Conservation (phyloP, 2,113 vertebrate genomes). For the Verasper variegatus region DNA sequence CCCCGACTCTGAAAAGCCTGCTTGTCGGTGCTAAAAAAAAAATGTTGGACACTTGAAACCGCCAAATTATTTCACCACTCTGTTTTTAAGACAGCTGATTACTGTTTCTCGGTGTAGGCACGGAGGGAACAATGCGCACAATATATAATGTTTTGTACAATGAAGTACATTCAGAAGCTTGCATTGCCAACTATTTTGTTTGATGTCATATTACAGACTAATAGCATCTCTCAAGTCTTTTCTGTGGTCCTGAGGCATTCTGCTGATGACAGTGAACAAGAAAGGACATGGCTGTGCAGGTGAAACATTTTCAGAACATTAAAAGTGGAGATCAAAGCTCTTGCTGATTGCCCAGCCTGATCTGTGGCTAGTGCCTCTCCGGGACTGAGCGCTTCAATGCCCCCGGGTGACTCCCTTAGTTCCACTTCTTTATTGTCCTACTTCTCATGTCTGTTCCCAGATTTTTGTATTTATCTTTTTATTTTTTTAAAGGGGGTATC, state of each 20-base stretch:
- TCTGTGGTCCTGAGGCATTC: slow-evolving; percentile 15
- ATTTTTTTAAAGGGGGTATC: background rate
- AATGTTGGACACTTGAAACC: slow-evolving; percentile 47
- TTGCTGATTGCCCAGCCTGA: slow-evolving; percentile 41
- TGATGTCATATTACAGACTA: slow-evolving; percentile 10
- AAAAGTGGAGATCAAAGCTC: slow-evolving; percentile 74
- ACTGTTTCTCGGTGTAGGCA: slow-evolving; percentile 11
- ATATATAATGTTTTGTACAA: background rate
- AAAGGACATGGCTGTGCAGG: slow-evolving; percentile 63
- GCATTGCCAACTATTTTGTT: background rate
- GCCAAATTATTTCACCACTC: slow-evolving; percentile 45
- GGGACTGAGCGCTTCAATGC: slow-evolving; percentile 55
- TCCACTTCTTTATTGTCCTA: slow-evolving; percentile 57
- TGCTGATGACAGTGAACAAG: slow-evolving; percentile 40
- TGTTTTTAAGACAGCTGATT: slow-evolving; percentile 42
- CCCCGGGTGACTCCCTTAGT: slow-evolving; percentile 57
- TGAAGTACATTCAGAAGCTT: background rate
- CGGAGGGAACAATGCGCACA: background rate
- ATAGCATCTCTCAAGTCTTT: slow-evolving; percentile 2
- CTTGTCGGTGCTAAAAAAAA: slow-evolving; percentile 36
- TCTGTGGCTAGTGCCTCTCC: slow-evolving; percentile 37
- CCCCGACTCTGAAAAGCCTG: slow-evolving; percentile 49
- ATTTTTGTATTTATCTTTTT: slow-evolving; percentile 11
- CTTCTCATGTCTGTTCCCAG: slow-evolving; percentile 4
- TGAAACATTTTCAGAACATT: slow-evolving; percentile 61